These are phyloP conservation scores for Lophotriccus pileatus DNA, from an alignment of 2,797 vertebrate genomes.

Conservation along the genomic window DNA sequence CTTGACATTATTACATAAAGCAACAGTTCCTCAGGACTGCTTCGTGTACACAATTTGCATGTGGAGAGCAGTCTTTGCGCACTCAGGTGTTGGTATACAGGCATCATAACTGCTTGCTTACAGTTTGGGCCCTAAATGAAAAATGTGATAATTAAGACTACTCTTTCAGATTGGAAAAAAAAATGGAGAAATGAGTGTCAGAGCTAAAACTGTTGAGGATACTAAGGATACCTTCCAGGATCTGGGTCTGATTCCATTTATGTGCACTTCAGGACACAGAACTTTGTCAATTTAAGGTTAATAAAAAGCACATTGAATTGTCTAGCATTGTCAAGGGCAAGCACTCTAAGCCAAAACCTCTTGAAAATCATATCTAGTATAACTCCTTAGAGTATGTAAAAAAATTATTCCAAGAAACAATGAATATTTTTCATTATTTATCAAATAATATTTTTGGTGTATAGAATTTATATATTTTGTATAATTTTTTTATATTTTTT, in stretches of 20 bases:
- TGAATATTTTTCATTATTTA: background rate
- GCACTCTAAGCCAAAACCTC: background rate
- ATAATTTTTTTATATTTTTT: background rate
- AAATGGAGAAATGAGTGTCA: background rate
- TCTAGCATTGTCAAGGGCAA: background rate
- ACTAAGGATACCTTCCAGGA: background rate
- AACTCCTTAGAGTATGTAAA: background rate
- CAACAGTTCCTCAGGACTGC: background rate
- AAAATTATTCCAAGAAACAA: background rate
- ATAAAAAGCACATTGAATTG: background rate
- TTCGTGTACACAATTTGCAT: background rate
- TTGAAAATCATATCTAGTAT: background rate
- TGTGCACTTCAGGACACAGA: background rate
- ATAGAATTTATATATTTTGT: no score
- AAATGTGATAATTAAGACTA: background rate
- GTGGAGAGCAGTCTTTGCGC: background rate
- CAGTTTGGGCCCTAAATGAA: background rate
- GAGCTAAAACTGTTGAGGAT: background rate
- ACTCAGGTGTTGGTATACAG: background rate
- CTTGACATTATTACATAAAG: background rate
- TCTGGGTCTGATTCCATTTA: background rate
- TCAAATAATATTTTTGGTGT: background rate
- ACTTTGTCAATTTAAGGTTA: background rate
- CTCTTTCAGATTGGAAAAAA: background rate
- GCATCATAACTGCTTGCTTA: background rate